A percentile compares a stretch with the other conserved stretches of the same genome.
phyloP scores from a whole-genome alignment of 2,113 vertebrate genomes.

The Melanerpes formicivorus region DNA sequence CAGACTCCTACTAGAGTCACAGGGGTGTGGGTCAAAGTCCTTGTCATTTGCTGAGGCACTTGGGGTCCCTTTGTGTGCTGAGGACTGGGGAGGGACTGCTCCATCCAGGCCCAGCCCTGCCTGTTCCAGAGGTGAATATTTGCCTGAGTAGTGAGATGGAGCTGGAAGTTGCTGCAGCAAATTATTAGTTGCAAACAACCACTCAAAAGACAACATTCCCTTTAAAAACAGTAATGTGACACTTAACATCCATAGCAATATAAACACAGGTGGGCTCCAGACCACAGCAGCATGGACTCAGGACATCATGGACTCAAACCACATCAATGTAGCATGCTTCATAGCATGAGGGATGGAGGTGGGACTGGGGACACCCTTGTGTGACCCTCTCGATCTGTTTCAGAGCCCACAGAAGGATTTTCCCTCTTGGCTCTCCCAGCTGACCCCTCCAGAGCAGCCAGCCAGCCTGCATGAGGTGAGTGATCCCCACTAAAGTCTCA shows the following conservation, averaged over 20 bases:
- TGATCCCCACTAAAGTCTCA: background rate
- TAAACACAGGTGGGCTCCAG: background rate
- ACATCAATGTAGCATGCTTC: background rate
- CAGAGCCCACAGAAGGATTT: slow-evolving; percentile 86
- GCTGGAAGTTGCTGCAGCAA: background rate
- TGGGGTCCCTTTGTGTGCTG: background rate
- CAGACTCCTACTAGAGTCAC: background rate
- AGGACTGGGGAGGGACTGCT: background rate
- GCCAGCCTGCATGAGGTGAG: slow-evolving; percentile 82
- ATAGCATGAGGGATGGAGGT: background rate
- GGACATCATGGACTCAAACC: background rate
- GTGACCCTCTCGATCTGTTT: slow-evolving; percentile 8
- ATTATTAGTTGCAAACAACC: background rate
- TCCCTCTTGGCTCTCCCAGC: slow-evolving; percentile 89
- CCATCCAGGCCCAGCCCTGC: background rate
- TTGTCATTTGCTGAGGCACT: background rate
- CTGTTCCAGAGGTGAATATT: background rate
- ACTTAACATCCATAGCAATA: background rate
- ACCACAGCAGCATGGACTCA: background rate
- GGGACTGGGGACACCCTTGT: background rate
- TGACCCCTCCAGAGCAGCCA: slow-evolving; percentile 81
- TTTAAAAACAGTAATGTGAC: background rate
- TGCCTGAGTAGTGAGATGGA: background rate
- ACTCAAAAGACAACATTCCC: background rate
- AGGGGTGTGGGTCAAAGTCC: background rate